phyloP scores from a whole-genome alignment of 2,888 invertebrate genomes.

The Anagyrus pseudococci region DNA sequence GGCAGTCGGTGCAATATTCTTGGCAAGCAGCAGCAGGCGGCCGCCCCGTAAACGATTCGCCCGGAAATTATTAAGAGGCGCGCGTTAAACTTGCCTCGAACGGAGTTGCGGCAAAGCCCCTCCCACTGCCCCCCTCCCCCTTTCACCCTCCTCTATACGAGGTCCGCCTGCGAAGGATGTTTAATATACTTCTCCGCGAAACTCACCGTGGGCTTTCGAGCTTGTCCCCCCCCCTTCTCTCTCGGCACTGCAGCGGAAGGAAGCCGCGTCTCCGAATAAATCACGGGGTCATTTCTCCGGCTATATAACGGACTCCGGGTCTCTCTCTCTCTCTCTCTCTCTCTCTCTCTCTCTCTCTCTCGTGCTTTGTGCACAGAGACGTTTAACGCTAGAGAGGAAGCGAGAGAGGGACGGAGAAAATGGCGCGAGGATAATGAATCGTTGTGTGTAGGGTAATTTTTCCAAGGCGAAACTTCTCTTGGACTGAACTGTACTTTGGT shows the following conservation, averaged over 20 bases:
- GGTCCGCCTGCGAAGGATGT: neutral
- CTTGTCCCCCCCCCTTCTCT: neutral
- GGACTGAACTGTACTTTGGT: too few species aligned
- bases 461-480: too few species aligned
- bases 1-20: constrained; percentile 10
- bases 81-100: constrained; percentile 1
- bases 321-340: too few species aligned
- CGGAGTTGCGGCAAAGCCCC: too few species aligned
- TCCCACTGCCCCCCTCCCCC: too few species aligned
- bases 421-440: constrained; percentile 11
- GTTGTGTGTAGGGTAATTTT: neutral
- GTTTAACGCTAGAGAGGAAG: neutral
- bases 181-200: constrained; percentile 11
- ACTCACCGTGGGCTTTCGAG: neutral
- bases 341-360: too few species aligned
- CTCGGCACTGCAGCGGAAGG: neutral
- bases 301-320: too few species aligned
- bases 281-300: constrained; percentile 8
- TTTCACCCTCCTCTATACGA: too few species aligned
- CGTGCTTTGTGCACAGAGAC: too few species aligned
- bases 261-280: constrained; percentile 9
- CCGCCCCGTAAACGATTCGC: constrained; percentile 12
- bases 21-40: neutral
- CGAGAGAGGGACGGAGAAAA: neutral
- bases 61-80: constrained; percentile 22